Conservation (phyloP, 2,113 vertebrate species). For the Cyrtonyx montezumae region DNA sequence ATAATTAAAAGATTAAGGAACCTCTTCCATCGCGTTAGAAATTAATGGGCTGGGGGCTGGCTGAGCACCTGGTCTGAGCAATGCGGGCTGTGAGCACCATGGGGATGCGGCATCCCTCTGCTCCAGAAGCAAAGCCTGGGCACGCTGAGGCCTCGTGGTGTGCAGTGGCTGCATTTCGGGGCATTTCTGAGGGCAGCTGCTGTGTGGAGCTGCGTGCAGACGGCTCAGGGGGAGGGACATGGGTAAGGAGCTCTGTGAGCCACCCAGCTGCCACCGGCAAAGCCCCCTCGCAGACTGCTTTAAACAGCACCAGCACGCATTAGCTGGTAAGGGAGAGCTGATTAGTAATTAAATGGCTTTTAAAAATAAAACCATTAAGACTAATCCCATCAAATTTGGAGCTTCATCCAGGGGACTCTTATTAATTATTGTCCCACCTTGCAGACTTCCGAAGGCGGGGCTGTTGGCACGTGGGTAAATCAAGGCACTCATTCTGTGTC, state of each 20-base stretch:
- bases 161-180: neutral
- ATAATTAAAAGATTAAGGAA: slow-evolving; percentile 17
- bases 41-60: neutral
- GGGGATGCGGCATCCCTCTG: neutral
- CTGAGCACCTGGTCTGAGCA: neutral
- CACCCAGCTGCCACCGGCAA: neutral
- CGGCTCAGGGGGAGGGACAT: neutral
- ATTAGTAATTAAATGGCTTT: slow-evolving; percentile 78
- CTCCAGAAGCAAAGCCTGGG: neutral
- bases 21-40: neutral
- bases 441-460: neutral
- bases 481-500: accelerated
- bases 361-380: slow-evolving; percentile 76
- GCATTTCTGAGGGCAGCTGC: neutral
- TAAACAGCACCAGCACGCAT: neutral
- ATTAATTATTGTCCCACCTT: slow-evolving; percentile 46
- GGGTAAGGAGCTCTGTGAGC: neutral
- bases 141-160: accelerated
- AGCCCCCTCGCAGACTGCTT: slow-evolving; percentile 26
- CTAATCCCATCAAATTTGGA: slow-evolving; percentile 79
- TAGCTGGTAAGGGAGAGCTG: slow-evolving; percentile 60
- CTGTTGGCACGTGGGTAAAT: neutral
- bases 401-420: slow-evolving; percentile 45
- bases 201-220: accelerated
- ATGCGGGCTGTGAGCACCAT: accelerated